Conservation (phyloP, 2,888 invertebrate genomes). For the Plemyria rubiginata region DNA sequence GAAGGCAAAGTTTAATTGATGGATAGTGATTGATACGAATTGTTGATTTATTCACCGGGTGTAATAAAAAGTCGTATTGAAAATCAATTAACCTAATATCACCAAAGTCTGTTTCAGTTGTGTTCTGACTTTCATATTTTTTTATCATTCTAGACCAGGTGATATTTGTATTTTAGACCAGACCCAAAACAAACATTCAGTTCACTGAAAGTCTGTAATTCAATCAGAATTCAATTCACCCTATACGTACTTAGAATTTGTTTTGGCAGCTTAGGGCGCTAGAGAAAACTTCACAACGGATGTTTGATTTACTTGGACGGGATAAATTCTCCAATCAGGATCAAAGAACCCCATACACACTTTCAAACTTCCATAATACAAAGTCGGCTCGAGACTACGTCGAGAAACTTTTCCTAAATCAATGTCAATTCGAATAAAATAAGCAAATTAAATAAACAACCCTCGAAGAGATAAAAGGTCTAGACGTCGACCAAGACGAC, state of each 20-base stretch:
- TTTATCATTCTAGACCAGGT: not conserved
- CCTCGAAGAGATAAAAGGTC: slow-evolving; percentile 79
- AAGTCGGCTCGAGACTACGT: slow-evolving; percentile 54
- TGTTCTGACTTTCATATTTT: not conserved
- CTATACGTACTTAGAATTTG: slow-evolving; percentile 58
- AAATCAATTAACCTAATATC: slow-evolving; percentile 35
- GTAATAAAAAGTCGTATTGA: slow-evolving; percentile 12
- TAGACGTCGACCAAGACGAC: slow-evolving; percentile 72
- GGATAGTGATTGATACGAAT: slow-evolving; percentile 40
- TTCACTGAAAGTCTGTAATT: slow-evolving; percentile 52
- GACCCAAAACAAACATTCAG: slow-evolving; percentile 10
- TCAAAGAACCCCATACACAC: slow-evolving; percentile 64
- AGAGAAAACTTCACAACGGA: slow-evolving; percentile 57
- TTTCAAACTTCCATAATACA: slow-evolving; percentile 53
- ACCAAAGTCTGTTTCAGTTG: not conserved
- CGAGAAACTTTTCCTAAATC: slow-evolving; percentile 72
- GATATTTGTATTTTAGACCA: not conserved
- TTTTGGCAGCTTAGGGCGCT: slow-evolving; percentile 61
- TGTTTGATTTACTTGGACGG: slow-evolving; percentile 66
- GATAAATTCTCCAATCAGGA: slow-evolving; percentile 79
- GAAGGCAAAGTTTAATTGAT: slow-evolving; percentile 47
- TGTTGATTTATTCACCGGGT: slow-evolving; percentile 29
- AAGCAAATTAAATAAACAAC: slow-evolving; percentile 81
- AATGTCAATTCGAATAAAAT: slow-evolving; percentile 82
- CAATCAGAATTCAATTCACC: slow-evolving; percentile 61